A percentile compares a stretch with the other conserved stretches of the same genome.
These are phyloP conservation scores for Cygnus buccinator DNA, from an alignment of 2,113 vertebrate genomes.

Conservation along the genomic window DNA sequence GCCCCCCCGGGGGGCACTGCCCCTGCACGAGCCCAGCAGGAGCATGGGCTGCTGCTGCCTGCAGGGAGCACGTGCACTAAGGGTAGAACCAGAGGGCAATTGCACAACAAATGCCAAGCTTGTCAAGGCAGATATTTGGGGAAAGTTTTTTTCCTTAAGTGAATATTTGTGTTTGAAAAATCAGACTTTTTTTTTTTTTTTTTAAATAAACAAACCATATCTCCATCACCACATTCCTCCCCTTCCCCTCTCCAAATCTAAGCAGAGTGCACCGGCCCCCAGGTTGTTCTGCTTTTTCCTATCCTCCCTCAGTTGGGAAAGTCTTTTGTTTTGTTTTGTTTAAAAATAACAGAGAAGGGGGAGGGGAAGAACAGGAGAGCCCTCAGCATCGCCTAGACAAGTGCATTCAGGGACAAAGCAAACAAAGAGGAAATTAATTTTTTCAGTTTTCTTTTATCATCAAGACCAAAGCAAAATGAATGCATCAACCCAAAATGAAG, in stretches of 20 bases:
- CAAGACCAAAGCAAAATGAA: background rate
- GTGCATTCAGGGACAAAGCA: background rate
- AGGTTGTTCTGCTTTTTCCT: background rate
- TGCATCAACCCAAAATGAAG: background rate
- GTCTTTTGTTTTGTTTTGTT: too few relatives aligned
- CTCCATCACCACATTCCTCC: background rate
- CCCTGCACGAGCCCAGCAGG: fast-evolving
- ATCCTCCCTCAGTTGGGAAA: background rate
- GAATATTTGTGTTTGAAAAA: background rate
- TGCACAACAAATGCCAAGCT: background rate
- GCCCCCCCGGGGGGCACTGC: background rate
- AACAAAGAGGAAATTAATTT: slow-evolving; percentile 34
- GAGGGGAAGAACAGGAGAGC: background rate
- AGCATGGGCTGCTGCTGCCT: background rate
- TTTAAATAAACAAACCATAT: background rate
- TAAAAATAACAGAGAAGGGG: background rate
- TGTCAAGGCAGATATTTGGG: background rate
- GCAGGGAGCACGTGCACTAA: background rate
- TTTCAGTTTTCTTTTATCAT: background rate
- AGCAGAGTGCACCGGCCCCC: background rate
- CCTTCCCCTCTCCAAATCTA: background rate
- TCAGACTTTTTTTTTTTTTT: background rate
- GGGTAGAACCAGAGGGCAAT: background rate
- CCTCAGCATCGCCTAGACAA: background rate
- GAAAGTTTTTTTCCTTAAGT: background rate